phyloP scores from a whole-genome alignment of 1,140 invertebrate genomes.

The Zophobas morio region DNA sequence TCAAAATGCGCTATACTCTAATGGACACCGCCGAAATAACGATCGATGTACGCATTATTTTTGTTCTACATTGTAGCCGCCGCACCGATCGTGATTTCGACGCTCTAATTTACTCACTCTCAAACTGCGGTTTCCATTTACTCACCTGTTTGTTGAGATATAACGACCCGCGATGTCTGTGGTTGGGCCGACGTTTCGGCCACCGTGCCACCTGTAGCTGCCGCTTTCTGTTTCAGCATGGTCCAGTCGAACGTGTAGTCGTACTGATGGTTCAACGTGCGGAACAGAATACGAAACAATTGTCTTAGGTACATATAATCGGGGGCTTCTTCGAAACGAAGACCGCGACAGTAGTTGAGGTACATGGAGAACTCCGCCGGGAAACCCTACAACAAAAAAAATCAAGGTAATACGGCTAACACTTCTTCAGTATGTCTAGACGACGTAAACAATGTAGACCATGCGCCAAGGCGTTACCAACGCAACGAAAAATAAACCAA shows the following conservation, averaged over 20 bases:
- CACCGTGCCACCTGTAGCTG: slow-evolving; percentile 50
- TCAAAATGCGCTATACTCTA: slow-evolving; percentile 16
- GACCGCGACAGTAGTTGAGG: slow-evolving; percentile 91
- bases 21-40: neutral
- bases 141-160: slow-evolving; percentile 63
- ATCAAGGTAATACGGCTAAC: neutral
- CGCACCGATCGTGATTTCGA: neutral
- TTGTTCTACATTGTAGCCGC: neutral
- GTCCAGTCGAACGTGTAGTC: slow-evolving; percentile 99
- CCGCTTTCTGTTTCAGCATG: slow-evolving; percentile 93
- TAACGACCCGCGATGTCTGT: slow-evolving; percentile 61
- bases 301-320: slow-evolving; percentile 96
- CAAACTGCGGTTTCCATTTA: slow-evolving; percentile 2
- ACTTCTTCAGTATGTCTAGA: too few relatives aligned
- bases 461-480: too few relatives aligned
- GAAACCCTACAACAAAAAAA: slow-evolving; percentile 74
- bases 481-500: too few relatives aligned
- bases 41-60: neutral
- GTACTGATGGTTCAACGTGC: slow-evolving; percentile 98
- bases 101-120: neutral
- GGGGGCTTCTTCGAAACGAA: slow-evolving; percentile 92
- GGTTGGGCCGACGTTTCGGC: slow-evolving; percentile 59
- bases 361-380: slow-evolving; percentile 96
- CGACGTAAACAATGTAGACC: too few relatives aligned
- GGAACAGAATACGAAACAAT: slow-evolving; percentile 97